Base-by-base conservation (phyloP, 2,113 vertebrate species). In the Coryphaenoides rupestris region DNA sequence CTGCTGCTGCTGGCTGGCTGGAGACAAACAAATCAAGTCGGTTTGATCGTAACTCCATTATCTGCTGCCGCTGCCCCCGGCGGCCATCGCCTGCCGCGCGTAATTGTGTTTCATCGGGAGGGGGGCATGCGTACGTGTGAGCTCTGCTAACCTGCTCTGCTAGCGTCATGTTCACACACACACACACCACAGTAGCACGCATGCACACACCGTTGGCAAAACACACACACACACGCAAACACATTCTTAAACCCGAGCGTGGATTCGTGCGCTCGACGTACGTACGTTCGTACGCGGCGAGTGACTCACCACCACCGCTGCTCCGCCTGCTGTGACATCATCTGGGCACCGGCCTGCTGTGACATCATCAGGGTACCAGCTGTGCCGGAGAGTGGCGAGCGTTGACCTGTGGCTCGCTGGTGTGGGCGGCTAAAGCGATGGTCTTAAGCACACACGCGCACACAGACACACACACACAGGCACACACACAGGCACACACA, bases 331-430 rank as follows among this genome's bases (percentile, higher is more conserved):
- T 3, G 70, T 77, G 75, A 86, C 81, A 84, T 88, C 83, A 87
- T 82, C 81, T 81, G 85, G 86, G 82, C 84, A 84, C 85, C 85
- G 85, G 83, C 82, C 70, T 56, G 60, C 5, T 3, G 70, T 77
- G 75, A 86, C 81, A 84, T 88, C 83, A 87, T 82, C 81, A 81
- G 85, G 86, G 82, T 85, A 84, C 84, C 86, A 88, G 82, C 86
- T 87, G 87, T 84, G 78, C 78, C 55, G 71, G 63, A 69, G 21
- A 60, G 79, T 65, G 61, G 72, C 71, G 72, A 15, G 14, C 52
- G 5, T 62, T 62, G 59, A 66, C 62, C 62, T 57, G 73, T 65
- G 71, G 23, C 68, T 75, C 55, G 10, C 45, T 72, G 50, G 65
- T 15, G 75, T 81, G 81, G 75, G 80, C 40, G 79, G 73, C 67